Conservation (phyloP, 2,888 invertebrate species). For the Xanthia togata region DNA sequence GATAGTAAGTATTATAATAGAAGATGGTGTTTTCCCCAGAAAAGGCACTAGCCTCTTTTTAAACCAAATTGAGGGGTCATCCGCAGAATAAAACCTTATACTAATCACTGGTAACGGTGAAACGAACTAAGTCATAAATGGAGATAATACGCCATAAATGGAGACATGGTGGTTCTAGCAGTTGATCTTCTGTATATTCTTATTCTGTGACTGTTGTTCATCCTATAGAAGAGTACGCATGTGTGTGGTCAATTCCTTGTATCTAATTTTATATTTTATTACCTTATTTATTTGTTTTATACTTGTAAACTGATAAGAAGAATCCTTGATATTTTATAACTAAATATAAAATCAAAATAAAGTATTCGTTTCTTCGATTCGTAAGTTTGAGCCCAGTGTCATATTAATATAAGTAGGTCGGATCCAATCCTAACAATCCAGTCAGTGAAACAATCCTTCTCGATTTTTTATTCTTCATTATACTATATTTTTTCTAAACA, state of each 20-base stretch:
- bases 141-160: neutral
- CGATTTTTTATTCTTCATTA: neutral
- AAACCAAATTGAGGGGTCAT: neutral
- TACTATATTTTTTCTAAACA: neutral
- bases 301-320: constrained; percentile 47
- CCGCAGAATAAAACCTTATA: neutral
- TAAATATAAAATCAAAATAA: constrained; percentile 24
- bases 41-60: neutral
- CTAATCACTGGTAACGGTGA: neutral
- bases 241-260: constrained; percentile 13
- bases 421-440: too few species aligned
- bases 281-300: constrained; percentile 25
- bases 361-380: neutral
- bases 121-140: neutral
- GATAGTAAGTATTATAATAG: too few species aligned
- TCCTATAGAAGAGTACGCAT: constrained; percentile 8
- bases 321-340: constrained; percentile 44
- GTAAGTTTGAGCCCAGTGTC: too few species aligned
- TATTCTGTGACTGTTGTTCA: constrained; percentile 9
- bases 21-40: too few species aligned
- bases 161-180: neutral
- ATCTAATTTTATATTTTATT: constrained; percentile 12
- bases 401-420: neutral
- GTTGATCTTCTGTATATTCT: constrained; percentile 25
- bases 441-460: neutral